Evolutionary conservation across 2,797 vertebrate species (phyloP), one percentile per base, ranked within the genome.

Genomic region (Heliangelus exortis): DNA sequence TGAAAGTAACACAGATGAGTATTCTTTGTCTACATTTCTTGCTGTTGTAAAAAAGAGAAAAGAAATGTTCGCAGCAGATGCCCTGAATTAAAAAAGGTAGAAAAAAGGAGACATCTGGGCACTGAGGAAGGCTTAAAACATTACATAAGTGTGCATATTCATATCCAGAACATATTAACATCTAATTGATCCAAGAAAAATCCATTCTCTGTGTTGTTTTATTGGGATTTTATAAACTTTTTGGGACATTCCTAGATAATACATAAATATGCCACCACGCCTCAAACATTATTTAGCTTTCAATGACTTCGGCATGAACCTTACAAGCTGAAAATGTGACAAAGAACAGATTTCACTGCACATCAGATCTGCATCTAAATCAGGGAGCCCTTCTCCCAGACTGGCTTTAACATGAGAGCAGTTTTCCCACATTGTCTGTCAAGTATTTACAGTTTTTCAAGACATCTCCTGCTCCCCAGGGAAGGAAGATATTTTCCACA

Each of bases 381-480:
- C 61, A 77, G 68, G 55, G 63, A 93, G 39, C 84, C 20, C 76
- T 83, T 81, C 69, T 94, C 76, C 62, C 73, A 58, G 39, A 75
- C 34, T 57, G 43, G 69, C 50, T 94, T 79, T 31, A 74, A 65
- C 34, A 77, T 11, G 6, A 81, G 26, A 94, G 54, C 73, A 88
- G 71, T 62, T 91, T 93, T 71, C 66, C 69, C 73, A 59, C 51
- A 2, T 39, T 91, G 55, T 95, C 88, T 91, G 54, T 86, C 66
- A 88, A 65, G 91, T 88, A 71, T 93, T 93, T 90, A 79, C 88
- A 90, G 80, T 77, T 91, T 62, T 81, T 59, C 73, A 63, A 91
- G 72, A 39, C 48, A 67, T 20, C 23, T 41, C 23, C 45, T 67
- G 21, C 41, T 95, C 84, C 79, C 73, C 76, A 73, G 92, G 67